Conservation (phyloP, 2,113 vertebrate species). For the Pardalotus punctatus region DNA sequence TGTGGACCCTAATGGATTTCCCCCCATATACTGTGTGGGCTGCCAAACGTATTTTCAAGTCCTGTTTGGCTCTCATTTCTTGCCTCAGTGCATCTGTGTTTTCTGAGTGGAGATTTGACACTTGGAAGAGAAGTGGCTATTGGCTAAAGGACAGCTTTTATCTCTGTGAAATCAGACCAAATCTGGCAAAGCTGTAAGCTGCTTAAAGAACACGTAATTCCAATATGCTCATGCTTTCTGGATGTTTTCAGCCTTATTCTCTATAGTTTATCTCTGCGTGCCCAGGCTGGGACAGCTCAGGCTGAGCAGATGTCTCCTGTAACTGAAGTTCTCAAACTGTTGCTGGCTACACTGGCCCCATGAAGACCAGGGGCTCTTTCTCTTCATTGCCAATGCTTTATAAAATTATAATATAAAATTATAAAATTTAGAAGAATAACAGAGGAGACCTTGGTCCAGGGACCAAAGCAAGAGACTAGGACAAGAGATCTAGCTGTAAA, state of each 20-base stretch:
- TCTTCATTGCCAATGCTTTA: background rate
- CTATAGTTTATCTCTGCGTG: background rate
- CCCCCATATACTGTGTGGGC: background rate
- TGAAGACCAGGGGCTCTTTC: background rate
- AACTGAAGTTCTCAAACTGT: background rate
- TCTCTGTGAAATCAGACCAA: slow-evolving; percentile 21
- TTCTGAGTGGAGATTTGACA: slow-evolving; percentile 14
- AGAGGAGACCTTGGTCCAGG: background rate
- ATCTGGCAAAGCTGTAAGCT: slow-evolving; percentile 16
- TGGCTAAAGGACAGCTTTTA: slow-evolving; percentile 25
- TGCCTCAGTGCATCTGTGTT: slow-evolving; percentile 8
- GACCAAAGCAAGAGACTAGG: background rate
- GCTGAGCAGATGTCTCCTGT: background rate
- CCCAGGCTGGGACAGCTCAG: background rate
- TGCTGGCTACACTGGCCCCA: background rate
- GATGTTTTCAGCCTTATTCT: background rate
- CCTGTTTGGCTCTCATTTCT: background rate
- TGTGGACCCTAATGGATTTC: background rate
- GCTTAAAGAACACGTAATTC: background rate
- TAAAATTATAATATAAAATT: background rate
- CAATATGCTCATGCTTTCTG: background rate
- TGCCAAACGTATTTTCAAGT: slow-evolving; percentile 10
- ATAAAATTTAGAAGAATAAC: background rate
- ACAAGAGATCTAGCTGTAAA: background rate
- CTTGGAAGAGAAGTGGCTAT: slow-evolving; percentile 16